Evolutionary conservation across 2,797 vertebrate genomes (phyloP), one percentile per base, ranked within the genome.

Genomic region (Danio kyathit): DNA sequence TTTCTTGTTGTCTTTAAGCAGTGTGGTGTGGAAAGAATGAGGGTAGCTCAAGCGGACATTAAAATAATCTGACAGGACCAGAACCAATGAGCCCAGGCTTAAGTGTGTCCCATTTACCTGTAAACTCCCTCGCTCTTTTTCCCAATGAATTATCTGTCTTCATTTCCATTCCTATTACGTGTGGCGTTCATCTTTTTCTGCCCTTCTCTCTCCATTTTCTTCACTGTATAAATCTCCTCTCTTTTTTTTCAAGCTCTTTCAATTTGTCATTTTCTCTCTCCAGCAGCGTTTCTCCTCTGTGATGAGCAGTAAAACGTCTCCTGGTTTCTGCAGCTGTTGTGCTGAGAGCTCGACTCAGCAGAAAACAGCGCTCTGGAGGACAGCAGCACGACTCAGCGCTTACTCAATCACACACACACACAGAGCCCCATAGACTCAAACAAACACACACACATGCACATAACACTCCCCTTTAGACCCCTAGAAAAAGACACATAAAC

Each of bases 281-380:
- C 40, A 54, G 67, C 67, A 80, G 14, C 59, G 64, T 73, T 46
- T 80, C 21, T 84, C 70, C 64, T 82, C 38, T 83, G 81, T 75
- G 1, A 19, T 43, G 72, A 16, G 57, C 38, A 16, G 17, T 78
- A 66, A 84, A 84, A 52, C 2, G 7, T 73, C 57, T 6, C 21
- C 56, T 29, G 49, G 59, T 61, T 56, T 65, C 13, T 21, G 41
- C 67, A 41, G 75, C 64, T 72, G 78, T 51, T 79, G 57, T 64
- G 59, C 59, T 38, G 49, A 73, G 69, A 57, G 17, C 4, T 29
- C 40, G 60, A 80, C 72, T 85, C 84, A 73, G 76, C 73, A 82
- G 72, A 82, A 83, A 79, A 29, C 17, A 1, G 11, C 5, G 41
- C 59, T 74, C 63, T 38, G 21, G 56, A 41, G 51, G n/a, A 60